phyloP scores from a whole-genome alignment of 2,888 invertebrate genomes.

The Ypsolopha scabrella region DNA sequence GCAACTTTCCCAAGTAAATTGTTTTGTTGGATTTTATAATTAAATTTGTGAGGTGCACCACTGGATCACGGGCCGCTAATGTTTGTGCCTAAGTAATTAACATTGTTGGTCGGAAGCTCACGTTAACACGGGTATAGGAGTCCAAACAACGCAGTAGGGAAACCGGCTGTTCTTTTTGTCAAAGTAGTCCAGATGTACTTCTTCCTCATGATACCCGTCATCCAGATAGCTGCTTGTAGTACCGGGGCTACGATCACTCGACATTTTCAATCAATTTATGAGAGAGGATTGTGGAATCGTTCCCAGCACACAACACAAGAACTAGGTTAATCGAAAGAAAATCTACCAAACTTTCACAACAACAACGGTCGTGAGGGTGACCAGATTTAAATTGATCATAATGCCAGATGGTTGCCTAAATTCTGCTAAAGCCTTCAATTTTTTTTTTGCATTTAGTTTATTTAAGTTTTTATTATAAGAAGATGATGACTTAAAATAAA shows the following conservation, averaged over 20 bases:
- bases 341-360: too few relatives aligned
- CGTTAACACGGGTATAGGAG: slow-evolving; percentile 93
- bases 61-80: too few relatives aligned
- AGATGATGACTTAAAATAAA: too few relatives aligned
- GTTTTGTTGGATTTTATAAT: too few relatives aligned
- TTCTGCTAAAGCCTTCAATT: not conserved
- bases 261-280: slow-evolving; percentile 24
- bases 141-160: slow-evolving; percentile 96
- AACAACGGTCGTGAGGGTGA: too few relatives aligned
- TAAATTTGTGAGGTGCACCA: too few relatives aligned
- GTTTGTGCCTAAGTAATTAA: slow-evolving; percentile 1
- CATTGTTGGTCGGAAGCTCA: slow-evolving; percentile 38
- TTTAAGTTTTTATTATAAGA: too few relatives aligned
- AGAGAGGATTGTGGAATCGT: too few relatives aligned
- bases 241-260: slow-evolving; percentile 36
- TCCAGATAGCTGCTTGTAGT: slow-evolving; percentile 26
- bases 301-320: too few relatives aligned
- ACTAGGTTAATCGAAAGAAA: too few relatives aligned
- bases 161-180: slow-evolving; percentile 74
- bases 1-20: too few relatives aligned
- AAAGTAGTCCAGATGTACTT: slow-evolving; percentile 59
- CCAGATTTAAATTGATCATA: not conserved
- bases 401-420: not conserved
- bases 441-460: too few relatives aligned
- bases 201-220: slow-evolving; percentile 39